phyloP scores from a whole-genome alignment of 2,888 invertebrate species.

The Cantharis lateralis region DNA sequence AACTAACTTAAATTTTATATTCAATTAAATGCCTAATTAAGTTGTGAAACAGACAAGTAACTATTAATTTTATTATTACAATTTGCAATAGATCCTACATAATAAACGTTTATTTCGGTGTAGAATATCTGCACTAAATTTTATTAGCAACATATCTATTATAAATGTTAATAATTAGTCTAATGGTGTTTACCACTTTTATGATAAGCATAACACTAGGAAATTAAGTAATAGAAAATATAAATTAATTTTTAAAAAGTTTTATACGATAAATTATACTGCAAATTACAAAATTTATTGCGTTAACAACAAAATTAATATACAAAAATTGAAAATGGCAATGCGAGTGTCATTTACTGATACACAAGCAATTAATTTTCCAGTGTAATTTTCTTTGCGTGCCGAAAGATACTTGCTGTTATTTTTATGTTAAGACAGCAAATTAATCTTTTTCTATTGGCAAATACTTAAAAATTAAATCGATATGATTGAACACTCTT shows the following conservation, averaged over 20 bases:
- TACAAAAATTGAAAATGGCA: background rate
- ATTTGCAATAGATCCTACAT: background rate
- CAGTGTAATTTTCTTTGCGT: background rate
- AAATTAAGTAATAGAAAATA: no score
- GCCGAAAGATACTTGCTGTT: background rate
- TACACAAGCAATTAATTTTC: background rate
- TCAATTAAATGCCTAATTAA: background rate
- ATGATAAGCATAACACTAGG: background rate
- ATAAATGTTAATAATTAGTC: background rate
- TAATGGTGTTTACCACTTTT: background rate
- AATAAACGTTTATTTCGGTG: background rate
- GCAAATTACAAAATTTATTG: background rate
- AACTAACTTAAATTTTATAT: background rate
- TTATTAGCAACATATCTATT: background rate
- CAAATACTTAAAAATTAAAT: background rate
- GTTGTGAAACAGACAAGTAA: background rate
- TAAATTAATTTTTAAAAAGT: background rate
- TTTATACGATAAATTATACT: background rate
- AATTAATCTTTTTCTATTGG: background rate
- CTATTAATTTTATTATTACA: background rate
- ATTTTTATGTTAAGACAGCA: background rate
- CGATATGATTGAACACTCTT: background rate
- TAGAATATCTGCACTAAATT: background rate
- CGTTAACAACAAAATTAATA: background rate
- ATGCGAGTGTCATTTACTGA: background rate